Evolutionary conservation across 2,113 vertebrate genomes (phyloP).

Genomic region (Tychaedon coryphoeus): DNA sequence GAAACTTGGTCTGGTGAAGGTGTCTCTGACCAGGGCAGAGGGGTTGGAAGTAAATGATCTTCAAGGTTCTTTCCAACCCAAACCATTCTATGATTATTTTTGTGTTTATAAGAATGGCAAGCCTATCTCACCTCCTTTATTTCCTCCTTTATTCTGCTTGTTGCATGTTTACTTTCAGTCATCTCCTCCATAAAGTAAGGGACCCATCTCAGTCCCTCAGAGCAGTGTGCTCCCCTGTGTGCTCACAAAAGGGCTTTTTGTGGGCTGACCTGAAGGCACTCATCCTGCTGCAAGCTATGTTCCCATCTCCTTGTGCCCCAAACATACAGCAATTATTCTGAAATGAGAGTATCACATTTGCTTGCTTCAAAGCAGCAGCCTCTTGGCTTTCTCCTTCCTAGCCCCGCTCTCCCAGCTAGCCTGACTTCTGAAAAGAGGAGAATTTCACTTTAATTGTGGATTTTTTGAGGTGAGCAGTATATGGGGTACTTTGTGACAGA

Average conservation of each 20-base stretch:
- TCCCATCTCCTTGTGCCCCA: background rate
- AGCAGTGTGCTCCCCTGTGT: background rate
- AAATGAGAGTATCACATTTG: background rate
- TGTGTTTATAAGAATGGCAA: background rate
- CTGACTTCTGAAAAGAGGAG: background rate
- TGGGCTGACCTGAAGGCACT: background rate
- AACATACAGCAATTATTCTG: background rate
- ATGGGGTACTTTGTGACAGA: background rate
- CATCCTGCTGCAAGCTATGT: rapidly evolving
- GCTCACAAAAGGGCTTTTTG: background rate
- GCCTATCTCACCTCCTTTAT: background rate
- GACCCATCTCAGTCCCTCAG: background rate
- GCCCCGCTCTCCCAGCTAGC: background rate
- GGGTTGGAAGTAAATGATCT: background rate
- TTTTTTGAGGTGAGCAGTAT: background rate
- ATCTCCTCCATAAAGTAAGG: background rate
- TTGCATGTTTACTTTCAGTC: background rate
- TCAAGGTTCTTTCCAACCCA: background rate
- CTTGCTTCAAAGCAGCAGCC: background rate
- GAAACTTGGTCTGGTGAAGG: background rate
- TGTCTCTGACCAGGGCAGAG: background rate
- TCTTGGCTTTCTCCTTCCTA: background rate
- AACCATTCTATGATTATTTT: background rate
- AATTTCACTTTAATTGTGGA: background rate
- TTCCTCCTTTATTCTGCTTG: background rate